Evolutionary conservation across 2,888 invertebrate species (phyloP).

Genomic region (Gibbula magus): DNA sequence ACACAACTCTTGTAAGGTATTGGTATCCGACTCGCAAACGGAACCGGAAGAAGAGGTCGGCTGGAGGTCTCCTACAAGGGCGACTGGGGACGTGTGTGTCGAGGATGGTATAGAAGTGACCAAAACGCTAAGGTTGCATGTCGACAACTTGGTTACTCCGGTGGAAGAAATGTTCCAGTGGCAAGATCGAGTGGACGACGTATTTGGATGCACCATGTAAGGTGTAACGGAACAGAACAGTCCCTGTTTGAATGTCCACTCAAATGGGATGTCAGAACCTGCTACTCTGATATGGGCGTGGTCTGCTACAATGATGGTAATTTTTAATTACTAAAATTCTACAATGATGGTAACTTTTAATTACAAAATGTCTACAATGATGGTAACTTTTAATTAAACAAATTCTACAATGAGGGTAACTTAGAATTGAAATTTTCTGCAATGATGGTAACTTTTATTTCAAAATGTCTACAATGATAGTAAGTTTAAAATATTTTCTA

Average conservation of each 20-base stretch:
- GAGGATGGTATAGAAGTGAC: conserved; percentile 48
- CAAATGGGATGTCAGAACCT: neutral
- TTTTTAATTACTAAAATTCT: neutral
- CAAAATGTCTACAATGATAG: too few species aligned
- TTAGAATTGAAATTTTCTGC: too few species aligned
- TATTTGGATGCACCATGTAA: conserved; percentile 11
- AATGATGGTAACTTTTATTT: too few species aligned
- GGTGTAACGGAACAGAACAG: neutral
- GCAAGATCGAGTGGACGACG: conserved; percentile 82
- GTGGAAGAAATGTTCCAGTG: conserved; percentile 42
- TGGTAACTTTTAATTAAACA: too few species aligned
- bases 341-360: too few species aligned
- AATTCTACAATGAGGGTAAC: too few species aligned
- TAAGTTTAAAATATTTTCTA: too few species aligned
- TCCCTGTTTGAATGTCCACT: conserved; percentile 9
- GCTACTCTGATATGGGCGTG: conserved; percentile 1
- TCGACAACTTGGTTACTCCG: conserved; percentile 48
- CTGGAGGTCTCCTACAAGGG: conserved; percentile 55
- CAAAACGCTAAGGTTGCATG: conserved; percentile 56
- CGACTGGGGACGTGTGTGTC: conserved; percentile 56
- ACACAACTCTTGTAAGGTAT: neutral
- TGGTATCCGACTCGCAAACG: neutral
- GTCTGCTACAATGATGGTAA: conserved; percentile 12
- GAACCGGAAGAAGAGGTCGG: conserved; percentile 33
- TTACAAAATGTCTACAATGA: too few species aligned